These are phyloP conservation scores for Sceloporus tristichus DNA, from an alignment of 2,113 vertebrate genomes.

Conservation along the genomic window DNA sequence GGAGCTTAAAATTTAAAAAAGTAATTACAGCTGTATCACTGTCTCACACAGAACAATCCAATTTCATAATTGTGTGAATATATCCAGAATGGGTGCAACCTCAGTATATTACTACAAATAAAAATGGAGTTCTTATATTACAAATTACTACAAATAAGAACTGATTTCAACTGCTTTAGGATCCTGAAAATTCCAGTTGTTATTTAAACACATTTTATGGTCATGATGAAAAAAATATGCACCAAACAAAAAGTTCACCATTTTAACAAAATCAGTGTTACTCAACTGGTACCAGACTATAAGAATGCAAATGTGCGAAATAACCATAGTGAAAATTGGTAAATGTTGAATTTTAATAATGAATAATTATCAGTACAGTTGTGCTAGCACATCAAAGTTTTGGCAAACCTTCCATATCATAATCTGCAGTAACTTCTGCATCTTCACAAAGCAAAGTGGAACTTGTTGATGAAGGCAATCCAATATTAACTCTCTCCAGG, in stretches of 20 bases:
- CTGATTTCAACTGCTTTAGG: background rate
- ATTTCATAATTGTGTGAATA: background rate
- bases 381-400: slow-evolving; percentile 14
- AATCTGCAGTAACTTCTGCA: slow-evolving; percentile 90
- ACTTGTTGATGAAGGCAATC: slow-evolving; percentile 90
- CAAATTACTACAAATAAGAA: background rate
- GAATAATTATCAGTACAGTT: background rate
- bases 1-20: background rate
- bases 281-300: background rate
- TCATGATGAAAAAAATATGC: background rate
- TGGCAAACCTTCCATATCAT: slow-evolving; percentile 94
- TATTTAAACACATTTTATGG: background rate
- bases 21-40: background rate
- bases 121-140: no score
- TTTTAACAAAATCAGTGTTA: background rate
- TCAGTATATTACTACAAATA: background rate
- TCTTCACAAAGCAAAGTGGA: slow-evolving; percentile 97
- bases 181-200: background rate
- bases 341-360: background rate
- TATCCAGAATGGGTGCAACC: background rate
- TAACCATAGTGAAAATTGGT: background rate
- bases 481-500: slow-evolving; percentile 89
- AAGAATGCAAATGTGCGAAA: background rate
- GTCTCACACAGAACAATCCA: background rate
- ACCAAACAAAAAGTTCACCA: background rate